These are phyloP conservation scores for Amblyopsis rosae DNA, from an alignment of 2,113 vertebrate genomes.

Conservation along the genomic window DNA sequence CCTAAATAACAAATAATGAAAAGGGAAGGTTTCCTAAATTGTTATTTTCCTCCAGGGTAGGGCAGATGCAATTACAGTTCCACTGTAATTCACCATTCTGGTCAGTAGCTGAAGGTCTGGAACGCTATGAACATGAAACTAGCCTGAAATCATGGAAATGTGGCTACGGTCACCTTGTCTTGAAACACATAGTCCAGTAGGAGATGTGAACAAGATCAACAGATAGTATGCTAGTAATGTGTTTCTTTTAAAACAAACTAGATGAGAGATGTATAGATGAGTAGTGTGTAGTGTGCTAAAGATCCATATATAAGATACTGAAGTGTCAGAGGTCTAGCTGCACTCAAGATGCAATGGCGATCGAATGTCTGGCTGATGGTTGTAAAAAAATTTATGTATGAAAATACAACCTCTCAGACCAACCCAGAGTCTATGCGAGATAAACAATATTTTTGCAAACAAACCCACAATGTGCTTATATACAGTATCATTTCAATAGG, in stretches of 20 bases:
- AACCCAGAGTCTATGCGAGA: background rate
- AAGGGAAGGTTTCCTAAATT: constrained; percentile 44
- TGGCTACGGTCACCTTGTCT: constrained; percentile 27
- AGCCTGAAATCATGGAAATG: constrained; percentile 39
- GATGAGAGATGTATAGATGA: background rate
- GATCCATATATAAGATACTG: background rate
- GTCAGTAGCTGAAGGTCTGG: constrained; percentile 15
- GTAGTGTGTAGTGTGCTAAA: background rate
- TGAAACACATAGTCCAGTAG: constrained; percentile 13
- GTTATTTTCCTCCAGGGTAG: constrained; percentile 33
- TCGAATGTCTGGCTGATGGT: background rate
- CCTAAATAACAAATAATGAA: constrained; percentile 49
- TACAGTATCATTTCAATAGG: background rate
- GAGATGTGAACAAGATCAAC: background rate
- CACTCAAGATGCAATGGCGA: background rate
- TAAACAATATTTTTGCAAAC: constrained; percentile 6
- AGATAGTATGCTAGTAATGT: background rate
- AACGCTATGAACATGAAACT: constrained; percentile 18
- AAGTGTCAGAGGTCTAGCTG: background rate
- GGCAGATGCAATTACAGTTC: constrained; percentile 23
- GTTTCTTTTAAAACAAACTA: background rate
- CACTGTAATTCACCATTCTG: constrained; percentile 37
- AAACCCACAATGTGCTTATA: background rate
- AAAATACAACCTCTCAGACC: background rate
- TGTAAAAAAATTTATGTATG: too few species aligned